Base-by-base conservation (phyloP, 2,113 vertebrate genomes). In the Cardinalis cardinalis region DNA sequence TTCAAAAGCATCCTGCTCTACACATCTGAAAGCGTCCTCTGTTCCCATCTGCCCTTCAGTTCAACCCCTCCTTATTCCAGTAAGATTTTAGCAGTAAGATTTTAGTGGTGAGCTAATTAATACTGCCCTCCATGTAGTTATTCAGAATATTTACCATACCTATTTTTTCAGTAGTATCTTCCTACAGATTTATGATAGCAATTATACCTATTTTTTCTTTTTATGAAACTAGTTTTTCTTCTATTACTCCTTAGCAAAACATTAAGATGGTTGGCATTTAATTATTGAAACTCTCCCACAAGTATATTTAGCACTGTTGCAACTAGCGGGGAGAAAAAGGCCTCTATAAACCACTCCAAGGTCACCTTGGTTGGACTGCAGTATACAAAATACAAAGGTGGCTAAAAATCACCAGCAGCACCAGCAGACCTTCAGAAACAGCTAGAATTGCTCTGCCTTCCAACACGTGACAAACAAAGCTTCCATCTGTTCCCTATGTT, bases 241-340 rank as follows among this genome's bases (percentile, higher is more conserved):
- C 69, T 94, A 83, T 83, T 94, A 76, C 80, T 89, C 73, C 60
- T 78, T 93, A 95, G 65, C 20, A 93, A 92, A 96, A 82, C 72
- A 92, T 60, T 66, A 84, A 90, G 89, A 92, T 96, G 84, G 91
- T 96, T 95, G 92, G 85, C 93, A 94, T 93, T 87, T 83, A 94
- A 88, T 91, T 92, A 84, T 90, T 96, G 87, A 84, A 96, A 89
- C 36, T 85, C 91, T 92, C 92, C 88, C 89, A 95, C 74, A 84
- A 90, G 76, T 93, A 69, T 77, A 94, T 86, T 85, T 89, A 95
- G 81, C 31, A 13, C 90, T 80, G 76, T 76, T 87, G 84, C 72
- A 75, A 90, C 91, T 90, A 95, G 88, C 53, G 2, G 85, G 92
- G 81, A 90, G 71, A 78, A 87, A 83, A 92, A 97, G 93, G 92